Base-by-base conservation (phyloP, 2,797 vertebrate species). In the Cynopterus sphinx region DNA sequence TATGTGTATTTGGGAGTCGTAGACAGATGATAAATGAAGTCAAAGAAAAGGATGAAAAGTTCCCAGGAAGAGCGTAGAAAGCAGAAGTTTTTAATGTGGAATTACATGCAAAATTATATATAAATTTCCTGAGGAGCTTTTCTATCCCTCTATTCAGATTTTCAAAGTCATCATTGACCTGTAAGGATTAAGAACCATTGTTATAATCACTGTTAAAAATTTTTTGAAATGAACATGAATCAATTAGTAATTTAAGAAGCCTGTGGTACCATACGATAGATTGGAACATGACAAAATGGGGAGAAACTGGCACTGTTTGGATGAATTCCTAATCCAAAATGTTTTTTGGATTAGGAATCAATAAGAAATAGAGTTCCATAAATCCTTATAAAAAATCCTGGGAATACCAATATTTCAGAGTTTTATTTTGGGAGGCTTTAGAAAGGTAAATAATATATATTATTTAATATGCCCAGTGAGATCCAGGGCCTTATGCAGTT, bases 381-480 rank as follows among this genome's bases (percentile, higher is more conserved):
- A 67, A 19, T 53, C 24, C 53, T 78, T 90, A 68, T 55, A 13
- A 36, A 90, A 90, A 86, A 51, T 24, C 15, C 8, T 85, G 67
- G 55, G 41, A 79, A 41, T 86, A 53, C 41, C 82, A 87, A 59
- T 74, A 67, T 68, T 90, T 93, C 17, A 90, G 88, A 95, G 87
- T 81, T 71, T 24, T 22, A 11, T 65, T 36, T 74, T 78, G 79
- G 0, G 3, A 19, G 16, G 13, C 19, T 51, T 90, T 67, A 74
- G 63, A 71, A 95, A 46, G 78, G 16, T 55, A 85, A 73, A 53
- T 88, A 15, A 5, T 65, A 43, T 73, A 36, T 36, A 65, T 88
- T 83, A 83, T 19, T 89, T 67, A 86, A 59, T 84, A 67, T 93
- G 43, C 73, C 39, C 26, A 71, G 73, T 63, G 41, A 43, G 43